Conservation (phyloP, 1,140 invertebrate genomes). For the Nymphalis io region DNA sequence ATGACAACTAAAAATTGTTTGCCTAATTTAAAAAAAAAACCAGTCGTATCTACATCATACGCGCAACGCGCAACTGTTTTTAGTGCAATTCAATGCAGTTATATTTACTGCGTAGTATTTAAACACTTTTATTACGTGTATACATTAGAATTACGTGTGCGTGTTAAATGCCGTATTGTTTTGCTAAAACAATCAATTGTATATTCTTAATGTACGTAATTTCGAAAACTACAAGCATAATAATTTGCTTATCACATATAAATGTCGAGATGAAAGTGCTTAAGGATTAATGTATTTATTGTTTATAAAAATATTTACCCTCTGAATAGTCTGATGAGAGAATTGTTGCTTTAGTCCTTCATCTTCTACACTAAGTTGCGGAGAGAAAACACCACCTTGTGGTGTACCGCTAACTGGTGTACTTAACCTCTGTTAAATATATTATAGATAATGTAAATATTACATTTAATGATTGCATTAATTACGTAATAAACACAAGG, state of each 20-base stretch:
- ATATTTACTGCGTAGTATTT: no score
- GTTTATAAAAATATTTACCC: slow-evolving; percentile 61
- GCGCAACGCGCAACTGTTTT: neutral
- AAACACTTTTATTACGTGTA: no score
- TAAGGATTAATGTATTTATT: neutral
- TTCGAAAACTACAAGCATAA: neutral
- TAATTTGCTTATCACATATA: neutral
- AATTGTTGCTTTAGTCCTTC: slow-evolving; percentile 77
- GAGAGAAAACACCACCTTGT: slow-evolving; percentile 69
- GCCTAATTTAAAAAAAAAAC: slow-evolving; percentile 58
- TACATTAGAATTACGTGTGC: no score
- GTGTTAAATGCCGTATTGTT: no score
- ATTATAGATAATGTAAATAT: no score
- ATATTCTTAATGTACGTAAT: neutral
- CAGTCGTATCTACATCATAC: neutral
- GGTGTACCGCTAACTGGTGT: slow-evolving; percentile 70
- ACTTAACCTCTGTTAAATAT: slow-evolving; percentile 58
- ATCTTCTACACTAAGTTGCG: slow-evolving; percentile 70
- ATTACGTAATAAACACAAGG: no score
- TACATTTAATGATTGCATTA: no score
- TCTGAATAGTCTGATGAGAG: slow-evolving; percentile 71
- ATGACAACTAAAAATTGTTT: slow-evolving; percentile 74
- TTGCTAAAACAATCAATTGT: no score
- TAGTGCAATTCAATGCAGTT: no score
- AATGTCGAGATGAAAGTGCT: neutral